Evolutionary conservation across 1,140 invertebrate species (phyloP).

Genomic region (Drosophila nannoptera): DNA sequence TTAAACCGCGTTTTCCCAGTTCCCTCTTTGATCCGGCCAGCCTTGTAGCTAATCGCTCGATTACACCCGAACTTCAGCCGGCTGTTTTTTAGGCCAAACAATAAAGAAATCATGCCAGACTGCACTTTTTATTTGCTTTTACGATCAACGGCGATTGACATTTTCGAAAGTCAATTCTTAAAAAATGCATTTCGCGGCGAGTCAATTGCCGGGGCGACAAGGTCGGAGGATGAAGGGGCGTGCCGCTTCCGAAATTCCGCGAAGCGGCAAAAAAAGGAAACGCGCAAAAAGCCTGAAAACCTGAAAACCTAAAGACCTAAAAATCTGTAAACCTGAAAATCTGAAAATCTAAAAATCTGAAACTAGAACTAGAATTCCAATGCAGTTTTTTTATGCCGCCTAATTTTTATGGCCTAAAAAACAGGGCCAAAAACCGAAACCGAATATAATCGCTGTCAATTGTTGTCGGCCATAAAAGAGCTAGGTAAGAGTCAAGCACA

Average conservation of each 20-base stretch:
- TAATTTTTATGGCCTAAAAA: conserved; percentile 77
- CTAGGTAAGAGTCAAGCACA: conserved; percentile 35
- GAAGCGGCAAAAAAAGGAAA: conserved; percentile 36
- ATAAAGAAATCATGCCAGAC: conserved; percentile 66
- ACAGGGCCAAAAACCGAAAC: conserved; percentile 62
- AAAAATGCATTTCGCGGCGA: conserved; percentile 62
- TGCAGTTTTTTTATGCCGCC: conserved; percentile 76
- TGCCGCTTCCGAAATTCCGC: conserved; percentile 71
- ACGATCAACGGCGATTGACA: conserved; percentile 47
- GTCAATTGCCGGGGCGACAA: conserved; percentile 54
- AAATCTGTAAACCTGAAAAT: conserved; percentile 77
- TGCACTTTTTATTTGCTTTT: conserved; percentile 55
- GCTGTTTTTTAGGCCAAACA: conserved; percentile 50
- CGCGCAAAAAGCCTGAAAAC: conserved; percentile 2
- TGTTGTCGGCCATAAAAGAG: conserved; percentile 59
- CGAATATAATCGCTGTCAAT: conserved; percentile 58
- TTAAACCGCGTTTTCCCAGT: neutral
- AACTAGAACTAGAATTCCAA: conserved; percentile 78
- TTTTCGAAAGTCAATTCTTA: conserved; percentile 52
- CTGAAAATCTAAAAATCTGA: conserved; percentile 77
- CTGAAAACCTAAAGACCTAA: conserved; percentile 48
- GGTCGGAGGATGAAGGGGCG: conserved; percentile 40
- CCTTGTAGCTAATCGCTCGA: conserved; percentile 28
- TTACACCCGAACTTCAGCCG: neutral
- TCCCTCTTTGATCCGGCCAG: neutral